A percentile compares a stretch with the other conserved stretches of the same genome.
These are phyloP conservation scores for Synergus japonicus DNA, from an alignment of 2,888 invertebrate species.

Conservation along the genomic window DNA sequence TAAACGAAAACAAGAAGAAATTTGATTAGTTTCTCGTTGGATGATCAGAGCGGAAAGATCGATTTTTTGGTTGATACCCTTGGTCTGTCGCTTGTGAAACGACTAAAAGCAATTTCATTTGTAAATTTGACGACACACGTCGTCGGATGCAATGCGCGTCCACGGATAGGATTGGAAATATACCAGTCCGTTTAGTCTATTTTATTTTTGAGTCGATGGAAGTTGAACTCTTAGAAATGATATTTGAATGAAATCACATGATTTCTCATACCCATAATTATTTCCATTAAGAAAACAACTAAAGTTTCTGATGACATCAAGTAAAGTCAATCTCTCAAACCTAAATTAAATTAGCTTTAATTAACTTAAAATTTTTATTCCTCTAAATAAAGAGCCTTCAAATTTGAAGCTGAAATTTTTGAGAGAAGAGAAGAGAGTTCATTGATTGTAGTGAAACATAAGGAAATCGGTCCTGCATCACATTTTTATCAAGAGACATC, in stretches of 20 bases:
- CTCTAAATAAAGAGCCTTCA: background rate
- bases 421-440: background rate
- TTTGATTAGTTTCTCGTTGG: conserved; percentile 59
- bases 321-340: background rate
- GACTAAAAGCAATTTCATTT: conserved; percentile 64
- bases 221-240: background rate
- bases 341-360: background rate
- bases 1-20: conserved; percentile 42
- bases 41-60: conserved; percentile 46
- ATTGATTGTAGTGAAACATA: background rate
- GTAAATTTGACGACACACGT: conserved; percentile 58
- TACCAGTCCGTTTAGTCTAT: conserved; percentile 19
- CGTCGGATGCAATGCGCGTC: conserved; percentile 3
- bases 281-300: background rate
- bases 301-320: background rate
- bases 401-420: background rate
- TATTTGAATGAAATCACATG: background rate
- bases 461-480: conserved; percentile 4
- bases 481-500: conserved; percentile 29
- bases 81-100: conserved; percentile 43
- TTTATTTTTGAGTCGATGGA: background rate
- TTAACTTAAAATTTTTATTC: no score
- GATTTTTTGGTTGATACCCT: conserved; percentile 53
- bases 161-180: conserved; percentile 20
- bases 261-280: background rate